Conservation (phyloP, 2,888 invertebrate genomes). For the Meliscaeva auricollis region DNA sequence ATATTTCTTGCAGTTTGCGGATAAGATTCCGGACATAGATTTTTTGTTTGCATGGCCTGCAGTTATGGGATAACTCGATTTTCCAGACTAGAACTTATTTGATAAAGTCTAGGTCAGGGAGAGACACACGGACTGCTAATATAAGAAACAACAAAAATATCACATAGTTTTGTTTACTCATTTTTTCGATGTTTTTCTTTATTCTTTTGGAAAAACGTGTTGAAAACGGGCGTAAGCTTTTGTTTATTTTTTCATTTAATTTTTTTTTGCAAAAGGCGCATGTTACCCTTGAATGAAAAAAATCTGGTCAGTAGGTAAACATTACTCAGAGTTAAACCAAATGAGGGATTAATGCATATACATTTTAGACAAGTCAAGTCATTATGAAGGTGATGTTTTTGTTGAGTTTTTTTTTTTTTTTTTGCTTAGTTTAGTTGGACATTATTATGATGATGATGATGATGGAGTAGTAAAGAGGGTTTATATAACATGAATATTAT, state of each 20-base stretch:
- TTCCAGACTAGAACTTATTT: slow-evolving; percentile 44
- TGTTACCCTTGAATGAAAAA: slow-evolving; percentile 65
- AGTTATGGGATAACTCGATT: slow-evolving; percentile 29
- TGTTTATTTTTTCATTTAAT: not conserved
- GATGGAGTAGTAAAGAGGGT: not conserved
- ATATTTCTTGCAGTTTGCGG: slow-evolving; percentile 21
- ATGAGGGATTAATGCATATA: slow-evolving; percentile 27
- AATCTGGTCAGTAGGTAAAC: slow-evolving; percentile 52
- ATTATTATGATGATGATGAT: not conserved
- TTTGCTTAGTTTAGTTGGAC: slow-evolving; percentile 14
- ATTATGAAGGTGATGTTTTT: slow-evolving; percentile 48
- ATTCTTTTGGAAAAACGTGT: slow-evolving; percentile 14
- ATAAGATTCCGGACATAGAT: slow-evolving; percentile 66
- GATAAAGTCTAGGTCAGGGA: slow-evolving; percentile 71
- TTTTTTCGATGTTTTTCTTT: slow-evolving; percentile 19
- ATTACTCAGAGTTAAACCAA: slow-evolving; percentile 18
- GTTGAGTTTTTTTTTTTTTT: not conserved
- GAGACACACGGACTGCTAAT: too few relatives aligned
- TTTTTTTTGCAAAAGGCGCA: slow-evolving; percentile 38
- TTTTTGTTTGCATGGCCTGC: not conserved
- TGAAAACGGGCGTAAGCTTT: slow-evolving; percentile 37
- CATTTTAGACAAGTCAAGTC: slow-evolving; percentile 6
- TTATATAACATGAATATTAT: slow-evolving; percentile 15
- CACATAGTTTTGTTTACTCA: not conserved
- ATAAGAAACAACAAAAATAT: slow-evolving; percentile 9